These are phyloP conservation scores for Bicyclus anynana DNA, from an alignment of 1,140 invertebrate genomes.

Conservation along the genomic window DNA sequence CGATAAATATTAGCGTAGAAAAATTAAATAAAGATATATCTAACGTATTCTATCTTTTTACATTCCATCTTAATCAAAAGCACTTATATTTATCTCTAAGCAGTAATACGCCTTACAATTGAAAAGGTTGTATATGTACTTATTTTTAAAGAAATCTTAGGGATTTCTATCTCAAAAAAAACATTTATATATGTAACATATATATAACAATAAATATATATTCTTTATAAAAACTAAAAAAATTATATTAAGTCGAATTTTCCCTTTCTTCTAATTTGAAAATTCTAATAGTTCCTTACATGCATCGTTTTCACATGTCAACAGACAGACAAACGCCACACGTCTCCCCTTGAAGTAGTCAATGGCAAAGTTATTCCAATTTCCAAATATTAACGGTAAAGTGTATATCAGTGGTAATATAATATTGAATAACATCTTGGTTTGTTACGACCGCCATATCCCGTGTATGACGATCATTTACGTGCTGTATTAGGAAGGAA, in stretches of 20 bases:
- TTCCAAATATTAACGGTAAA: neutral
- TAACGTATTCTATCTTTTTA: too few relatives aligned
- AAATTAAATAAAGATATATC: too few relatives aligned
- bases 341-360: conserved; percentile 28
- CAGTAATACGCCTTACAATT: too few relatives aligned
- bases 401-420: neutral
- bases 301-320: conserved; percentile 17
- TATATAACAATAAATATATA: too few relatives aligned
- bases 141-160: too few relatives aligned
- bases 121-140: too few relatives aligned
- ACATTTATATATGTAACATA: too few relatives aligned
- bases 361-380: conserved; percentile 6
- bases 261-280: neutral
- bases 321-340: conserved; percentile 25
- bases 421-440: neutral
- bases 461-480: neutral
- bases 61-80: too few relatives aligned
- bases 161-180: too few relatives aligned
- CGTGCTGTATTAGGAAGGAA: neutral
- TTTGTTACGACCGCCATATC: neutral
- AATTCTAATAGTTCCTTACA: conserved; percentile 6
- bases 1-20: too few relatives aligned
- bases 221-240: neutral
- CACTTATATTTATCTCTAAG: too few relatives aligned
- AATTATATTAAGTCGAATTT: neutral